Evolutionary conservation across 2,888 invertebrate genomes (phyloP).

Genomic region (Ypsolopha sequella): DNA sequence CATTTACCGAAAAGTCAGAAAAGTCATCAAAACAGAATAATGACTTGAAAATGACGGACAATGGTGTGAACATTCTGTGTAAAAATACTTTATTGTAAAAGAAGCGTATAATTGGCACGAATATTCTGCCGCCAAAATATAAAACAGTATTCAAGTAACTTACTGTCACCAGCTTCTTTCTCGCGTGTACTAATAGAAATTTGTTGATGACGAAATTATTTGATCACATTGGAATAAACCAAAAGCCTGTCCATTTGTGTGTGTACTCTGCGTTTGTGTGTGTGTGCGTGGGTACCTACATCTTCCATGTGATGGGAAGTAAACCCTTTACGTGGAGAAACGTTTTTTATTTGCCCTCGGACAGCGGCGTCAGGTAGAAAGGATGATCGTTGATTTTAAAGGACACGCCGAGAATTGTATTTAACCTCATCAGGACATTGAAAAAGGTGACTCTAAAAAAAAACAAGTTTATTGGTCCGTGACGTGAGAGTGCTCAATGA

Average conservation of each 20-base stretch:
- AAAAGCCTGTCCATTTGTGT: too few species aligned
- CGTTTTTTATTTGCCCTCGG: slow-evolving; percentile 71
- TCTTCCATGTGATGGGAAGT: slow-evolving; percentile 68
- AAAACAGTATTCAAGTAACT: too few species aligned
- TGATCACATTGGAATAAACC: too few species aligned
- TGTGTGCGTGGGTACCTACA: slow-evolving; percentile 36
- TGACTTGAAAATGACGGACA: too few species aligned
- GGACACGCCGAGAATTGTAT: slow-evolving; percentile 54
- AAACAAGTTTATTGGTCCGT: background rate
- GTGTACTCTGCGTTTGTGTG: background rate
- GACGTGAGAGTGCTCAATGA: background rate
- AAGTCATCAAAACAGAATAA: too few species aligned
- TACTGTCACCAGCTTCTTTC: too few species aligned
- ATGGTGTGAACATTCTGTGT: too few species aligned
- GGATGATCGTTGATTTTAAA: slow-evolving; percentile 69
- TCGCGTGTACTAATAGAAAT: too few species aligned
- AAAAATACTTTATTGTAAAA: too few species aligned
- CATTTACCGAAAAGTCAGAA: too few species aligned
- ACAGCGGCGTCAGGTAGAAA: slow-evolving; percentile 70
- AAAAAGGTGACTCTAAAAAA: slow-evolving; percentile 6
- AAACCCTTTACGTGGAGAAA: slow-evolving; percentile 70
- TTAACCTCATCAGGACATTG: slow-evolving; percentile 32
- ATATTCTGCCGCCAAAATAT: too few species aligned
- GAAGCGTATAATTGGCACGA: too few species aligned
- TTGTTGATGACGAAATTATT: background rate